phyloP scores from a whole-genome alignment of 2,113 vertebrate species.

The Paratilapia polleni region DNA sequence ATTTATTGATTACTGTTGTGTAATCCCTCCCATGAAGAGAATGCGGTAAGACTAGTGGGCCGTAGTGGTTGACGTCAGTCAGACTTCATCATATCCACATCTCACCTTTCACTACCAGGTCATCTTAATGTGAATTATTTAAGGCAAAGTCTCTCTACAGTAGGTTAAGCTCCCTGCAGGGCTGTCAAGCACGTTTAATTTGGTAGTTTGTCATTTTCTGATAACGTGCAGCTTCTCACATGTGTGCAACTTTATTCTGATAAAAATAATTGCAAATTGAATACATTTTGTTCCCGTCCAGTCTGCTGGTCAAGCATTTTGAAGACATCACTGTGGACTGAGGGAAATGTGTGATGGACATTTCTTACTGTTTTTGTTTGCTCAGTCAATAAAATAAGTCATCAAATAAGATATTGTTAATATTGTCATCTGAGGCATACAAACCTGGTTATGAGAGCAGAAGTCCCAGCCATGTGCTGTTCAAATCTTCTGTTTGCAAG shows the following conservation, averaged over 20 bases:
- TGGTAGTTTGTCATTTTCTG: background rate
- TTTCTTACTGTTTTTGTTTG: background rate
- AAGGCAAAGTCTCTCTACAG: constrained; percentile 10
- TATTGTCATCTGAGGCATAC: background rate
- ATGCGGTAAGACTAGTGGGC: background rate
- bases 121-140: constrained; percentile 54
- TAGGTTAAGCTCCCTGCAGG: background rate
- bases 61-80: constrained; percentile 9
- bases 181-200: background rate
- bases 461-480: background rate
- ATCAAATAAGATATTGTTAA: no score
- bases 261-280: background rate
- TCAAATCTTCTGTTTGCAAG: background rate
- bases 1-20: constrained; percentile 62
- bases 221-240: background rate
- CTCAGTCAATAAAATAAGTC: no score
- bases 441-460: background rate
- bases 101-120: constrained; percentile 52
- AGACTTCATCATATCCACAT: constrained; percentile 24
- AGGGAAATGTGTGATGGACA: background rate
- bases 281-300: background rate
- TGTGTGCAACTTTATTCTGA: background rate
- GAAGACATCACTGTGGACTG: background rate
- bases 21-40: constrained; percentile 32
- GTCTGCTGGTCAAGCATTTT: background rate